A percentile compares a stretch with the other conserved stretches of the same genome.
Evolutionary conservation across 2,888 invertebrate genomes (phyloP).

Genomic region (Agapostemon virescens): DNA sequence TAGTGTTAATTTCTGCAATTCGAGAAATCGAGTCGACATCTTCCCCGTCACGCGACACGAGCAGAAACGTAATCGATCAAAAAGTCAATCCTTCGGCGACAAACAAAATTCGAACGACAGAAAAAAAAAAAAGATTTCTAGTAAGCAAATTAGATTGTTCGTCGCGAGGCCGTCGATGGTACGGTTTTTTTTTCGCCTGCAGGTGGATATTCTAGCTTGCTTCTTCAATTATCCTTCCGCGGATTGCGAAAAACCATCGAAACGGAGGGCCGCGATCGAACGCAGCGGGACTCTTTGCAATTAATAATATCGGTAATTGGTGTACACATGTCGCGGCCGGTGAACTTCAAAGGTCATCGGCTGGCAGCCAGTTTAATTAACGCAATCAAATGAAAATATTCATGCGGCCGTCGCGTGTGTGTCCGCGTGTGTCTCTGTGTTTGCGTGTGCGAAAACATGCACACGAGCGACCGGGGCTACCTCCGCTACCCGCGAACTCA

Average conservation of each 20-base stretch:
- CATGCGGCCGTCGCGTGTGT: slow-evolving; percentile 57
- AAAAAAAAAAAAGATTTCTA: neutral
- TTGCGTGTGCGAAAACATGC: slow-evolving; percentile 38
- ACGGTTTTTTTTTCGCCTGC: slow-evolving; percentile 1
- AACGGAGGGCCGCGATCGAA: slow-evolving; percentile 45
- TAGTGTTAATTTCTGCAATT: slow-evolving; percentile 4
- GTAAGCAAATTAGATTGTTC: slow-evolving; percentile 5
- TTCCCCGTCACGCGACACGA: neutral
- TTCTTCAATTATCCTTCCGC: slow-evolving; percentile 42
- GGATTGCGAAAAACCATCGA: slow-evolving; percentile 26
- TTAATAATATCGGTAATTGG: slow-evolving; percentile 73
- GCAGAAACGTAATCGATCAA: neutral
- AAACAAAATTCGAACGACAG: neutral
- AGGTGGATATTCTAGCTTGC: neutral
- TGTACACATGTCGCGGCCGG: slow-evolving; percentile 66
- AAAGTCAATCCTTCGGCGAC: neutral
- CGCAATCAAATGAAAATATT: slow-evolving; percentile 79
- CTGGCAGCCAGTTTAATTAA: slow-evolving; percentile 73
- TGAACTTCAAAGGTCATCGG: slow-evolving; percentile 76
- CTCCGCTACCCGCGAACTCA: slow-evolving; percentile 69
- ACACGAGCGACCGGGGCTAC: slow-evolving; percentile 28
- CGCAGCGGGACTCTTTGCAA: slow-evolving; percentile 59
- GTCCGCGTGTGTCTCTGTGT: slow-evolving; percentile 30
- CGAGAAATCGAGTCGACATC: neutral
- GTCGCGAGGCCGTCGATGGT: too few species aligned